Conservation (phyloP, 2,797 vertebrate species). For the Psittacula echo region DNA sequence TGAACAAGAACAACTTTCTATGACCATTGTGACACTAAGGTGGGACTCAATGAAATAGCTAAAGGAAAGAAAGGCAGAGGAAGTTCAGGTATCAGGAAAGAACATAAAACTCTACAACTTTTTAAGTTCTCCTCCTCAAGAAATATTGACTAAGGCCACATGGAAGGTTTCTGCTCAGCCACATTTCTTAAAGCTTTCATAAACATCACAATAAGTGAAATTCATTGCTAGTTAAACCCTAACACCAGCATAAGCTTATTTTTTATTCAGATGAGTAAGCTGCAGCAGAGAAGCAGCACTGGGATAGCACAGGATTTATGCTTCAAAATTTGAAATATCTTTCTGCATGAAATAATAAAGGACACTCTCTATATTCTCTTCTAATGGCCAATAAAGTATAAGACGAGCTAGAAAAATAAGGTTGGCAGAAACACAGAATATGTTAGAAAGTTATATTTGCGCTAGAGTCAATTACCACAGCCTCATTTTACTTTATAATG, state of each 20-base stretch:
- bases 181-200: conserved; percentile 75
- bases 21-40: background rate
- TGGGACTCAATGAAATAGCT: background rate
- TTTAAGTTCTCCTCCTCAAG: conserved; percentile 36
- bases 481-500: conserved; percentile 50
- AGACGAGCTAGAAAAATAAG: conserved; percentile 55
- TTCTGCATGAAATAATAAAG: conserved; percentile 68
- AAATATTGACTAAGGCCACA: conserved; percentile 62
- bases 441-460: conserved; percentile 61
- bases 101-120: background rate
- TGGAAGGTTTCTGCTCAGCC: conserved; percentile 63
- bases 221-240: conserved; percentile 75
- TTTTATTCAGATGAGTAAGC: conserved; percentile 69
- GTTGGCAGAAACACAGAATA: conserved; percentile 17
- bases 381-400: conserved; percentile 67
- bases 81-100: background rate
- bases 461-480: conserved; percentile 47
- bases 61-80: background rate
- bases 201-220: conserved; percentile 75
- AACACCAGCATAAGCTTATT: conserved; percentile 62
- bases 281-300: conserved; percentile 30
- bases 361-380: conserved; percentile 48
- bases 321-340: conserved; percentile 70
- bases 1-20: background rate
- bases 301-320: conserved; percentile 55